Conservation (phyloP, 1,140 invertebrate genomes). For the Bactericera cockerelli region DNA sequence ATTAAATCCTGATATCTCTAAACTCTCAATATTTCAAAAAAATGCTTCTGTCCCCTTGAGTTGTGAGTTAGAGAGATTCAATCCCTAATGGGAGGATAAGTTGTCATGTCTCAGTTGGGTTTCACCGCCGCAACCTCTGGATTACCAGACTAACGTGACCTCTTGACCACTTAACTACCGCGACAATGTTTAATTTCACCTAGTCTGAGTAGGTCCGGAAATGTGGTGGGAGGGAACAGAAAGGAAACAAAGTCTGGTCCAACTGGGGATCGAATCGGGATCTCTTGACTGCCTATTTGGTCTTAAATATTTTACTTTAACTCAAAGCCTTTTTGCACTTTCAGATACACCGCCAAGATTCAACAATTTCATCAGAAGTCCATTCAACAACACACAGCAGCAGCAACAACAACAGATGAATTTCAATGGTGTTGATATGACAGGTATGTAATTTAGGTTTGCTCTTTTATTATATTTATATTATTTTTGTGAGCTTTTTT, state of each 20-base stretch:
- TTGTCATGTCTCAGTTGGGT: background rate
- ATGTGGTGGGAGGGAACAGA: background rate
- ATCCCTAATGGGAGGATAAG: too few species aligned
- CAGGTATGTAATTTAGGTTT: background rate
- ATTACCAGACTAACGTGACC: background rate
- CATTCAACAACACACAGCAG: background rate
- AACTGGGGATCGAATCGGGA: background rate
- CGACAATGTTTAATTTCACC: too few species aligned
- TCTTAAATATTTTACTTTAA: too few species aligned
- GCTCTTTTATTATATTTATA: background rate
- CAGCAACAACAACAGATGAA: background rate
- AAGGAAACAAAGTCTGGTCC: background rate
- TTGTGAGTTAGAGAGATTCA: too few species aligned
- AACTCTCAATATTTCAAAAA: too few species aligned
- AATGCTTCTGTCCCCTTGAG: too few species aligned
- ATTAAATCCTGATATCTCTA: too few species aligned
- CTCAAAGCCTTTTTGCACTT: background rate
- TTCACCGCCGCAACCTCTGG: background rate
- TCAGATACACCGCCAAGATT: background rate
- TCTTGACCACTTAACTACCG: too few species aligned
- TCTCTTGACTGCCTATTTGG: too few species aligned
- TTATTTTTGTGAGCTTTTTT: background rate
- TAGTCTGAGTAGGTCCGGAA: background rate
- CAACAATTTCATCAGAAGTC: background rate
- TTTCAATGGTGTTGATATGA: background rate